A percentile compares a stretch with the other conserved stretches of the same genome.
These are phyloP conservation scores for Megaceryle alcyon DNA, from an alignment of 2,797 vertebrate genomes.

Conservation along the genomic window DNA sequence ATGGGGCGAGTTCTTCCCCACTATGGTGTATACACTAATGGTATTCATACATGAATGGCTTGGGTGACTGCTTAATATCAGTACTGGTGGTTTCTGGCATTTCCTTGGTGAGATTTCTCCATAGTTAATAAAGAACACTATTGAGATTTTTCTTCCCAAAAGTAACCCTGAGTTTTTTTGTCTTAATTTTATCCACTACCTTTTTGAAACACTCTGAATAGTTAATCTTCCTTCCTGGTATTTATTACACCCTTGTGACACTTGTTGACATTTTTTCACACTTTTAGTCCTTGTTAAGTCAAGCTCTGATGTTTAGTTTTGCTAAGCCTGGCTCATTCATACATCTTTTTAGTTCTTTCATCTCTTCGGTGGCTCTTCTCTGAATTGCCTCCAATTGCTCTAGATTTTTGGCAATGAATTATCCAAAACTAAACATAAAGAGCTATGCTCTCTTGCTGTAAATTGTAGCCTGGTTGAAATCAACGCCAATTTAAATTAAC, in stretches of 20 bases:
- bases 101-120: neutral
- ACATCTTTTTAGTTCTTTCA: neutral
- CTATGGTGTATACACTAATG: accelerated
- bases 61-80: neutral
- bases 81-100: neutral
- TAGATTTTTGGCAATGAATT: neutral
- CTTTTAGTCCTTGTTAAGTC: neutral
- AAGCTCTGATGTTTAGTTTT: neutral
- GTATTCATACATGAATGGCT: neutral
- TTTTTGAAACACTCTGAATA: neutral
- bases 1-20: neutral
- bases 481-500: conserved; percentile 13
- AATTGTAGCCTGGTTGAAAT: conserved; percentile 7
- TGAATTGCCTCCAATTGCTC: neutral
- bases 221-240: neutral
- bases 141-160: neutral
- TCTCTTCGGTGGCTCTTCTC: neutral
- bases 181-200: neutral
- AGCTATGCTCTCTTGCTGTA: neutral
- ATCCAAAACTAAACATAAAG: neutral
- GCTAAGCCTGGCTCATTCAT: neutral
- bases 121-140: neutral
- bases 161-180: neutral
- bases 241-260: neutral
- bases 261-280: neutral